Conservation (phyloP, 2,113 vertebrate species). For the Catharus fuscescens region DNA sequence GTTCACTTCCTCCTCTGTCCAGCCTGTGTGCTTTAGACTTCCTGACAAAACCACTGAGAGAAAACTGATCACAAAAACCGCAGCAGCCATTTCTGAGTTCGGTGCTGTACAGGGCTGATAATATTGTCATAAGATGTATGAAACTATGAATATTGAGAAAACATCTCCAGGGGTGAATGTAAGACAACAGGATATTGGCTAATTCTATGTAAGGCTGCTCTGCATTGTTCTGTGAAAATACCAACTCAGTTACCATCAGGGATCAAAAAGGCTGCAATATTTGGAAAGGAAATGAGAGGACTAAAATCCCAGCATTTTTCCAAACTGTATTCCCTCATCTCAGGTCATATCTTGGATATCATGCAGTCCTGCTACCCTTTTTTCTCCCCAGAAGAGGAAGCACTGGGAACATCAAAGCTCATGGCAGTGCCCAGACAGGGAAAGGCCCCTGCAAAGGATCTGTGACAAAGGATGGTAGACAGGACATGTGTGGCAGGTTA, state of each 20-base stretch:
- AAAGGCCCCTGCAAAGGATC: background rate
- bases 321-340: background rate
- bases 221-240: background rate
- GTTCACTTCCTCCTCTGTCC: background rate
- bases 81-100: background rate
- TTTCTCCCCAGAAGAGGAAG: background rate
- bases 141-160: background rate
- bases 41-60: background rate
- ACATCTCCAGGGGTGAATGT: background rate
- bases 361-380: background rate
- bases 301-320: background rate
- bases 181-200: background rate
- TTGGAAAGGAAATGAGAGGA: background rate
- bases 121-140: background rate
- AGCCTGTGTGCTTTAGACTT: background rate
- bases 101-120: background rate
- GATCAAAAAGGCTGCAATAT: background rate
- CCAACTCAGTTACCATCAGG: background rate
- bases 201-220: background rate
- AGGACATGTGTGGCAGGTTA: accelerated
- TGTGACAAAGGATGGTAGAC: background rate
- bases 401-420: background rate
- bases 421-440: background rate
- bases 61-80: background rate
- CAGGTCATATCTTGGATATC: background rate